phyloP scores from a whole-genome alignment of 2,797 vertebrate genomes.

The Urophycis tenuis region DNA sequence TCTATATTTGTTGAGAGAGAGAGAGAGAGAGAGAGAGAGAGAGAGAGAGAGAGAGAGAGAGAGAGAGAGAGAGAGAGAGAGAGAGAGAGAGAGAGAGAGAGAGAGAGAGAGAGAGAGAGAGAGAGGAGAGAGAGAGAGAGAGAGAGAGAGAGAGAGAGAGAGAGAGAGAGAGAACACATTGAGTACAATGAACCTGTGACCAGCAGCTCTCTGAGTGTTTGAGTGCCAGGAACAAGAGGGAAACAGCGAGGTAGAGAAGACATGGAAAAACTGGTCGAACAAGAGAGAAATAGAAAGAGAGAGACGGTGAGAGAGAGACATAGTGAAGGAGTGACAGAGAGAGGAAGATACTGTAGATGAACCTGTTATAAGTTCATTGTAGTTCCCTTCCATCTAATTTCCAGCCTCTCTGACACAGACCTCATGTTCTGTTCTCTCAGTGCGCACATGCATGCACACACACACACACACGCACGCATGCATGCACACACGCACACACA shows the following conservation, averaged over 20 bases:
- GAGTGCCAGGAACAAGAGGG: too few species aligned
- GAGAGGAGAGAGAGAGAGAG: not conserved
- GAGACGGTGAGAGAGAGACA: too few species aligned
- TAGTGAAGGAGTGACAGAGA: too few species aligned
- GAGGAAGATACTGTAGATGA: not conserved
- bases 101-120: too few species aligned
- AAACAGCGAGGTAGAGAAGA: too few species aligned
- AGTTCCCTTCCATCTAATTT: slow-evolving; percentile 35
- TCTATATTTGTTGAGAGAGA: not conserved
- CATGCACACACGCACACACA: not conserved
- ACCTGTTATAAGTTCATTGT: not conserved
- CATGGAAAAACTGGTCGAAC: too few species aligned
- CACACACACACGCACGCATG: too few species aligned
- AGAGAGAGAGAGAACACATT: not conserved
- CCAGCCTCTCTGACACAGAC: slow-evolving; percentile 38
- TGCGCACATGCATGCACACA: not conserved
- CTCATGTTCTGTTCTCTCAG: slow-evolving; percentile 26
- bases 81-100: not conserved
- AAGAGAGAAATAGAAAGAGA: too few species aligned
- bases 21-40: not conserved
- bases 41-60: not conserved
- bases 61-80: not conserved
- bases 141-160: not conserved
- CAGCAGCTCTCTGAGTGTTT: too few species aligned
- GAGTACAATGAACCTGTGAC: too few species aligned